Percentiles rank a stretch among this genome's conserved stretches.
Conservation (phyloP, 2,797 vertebrate genomes). For the Octomys mimax region DNA sequence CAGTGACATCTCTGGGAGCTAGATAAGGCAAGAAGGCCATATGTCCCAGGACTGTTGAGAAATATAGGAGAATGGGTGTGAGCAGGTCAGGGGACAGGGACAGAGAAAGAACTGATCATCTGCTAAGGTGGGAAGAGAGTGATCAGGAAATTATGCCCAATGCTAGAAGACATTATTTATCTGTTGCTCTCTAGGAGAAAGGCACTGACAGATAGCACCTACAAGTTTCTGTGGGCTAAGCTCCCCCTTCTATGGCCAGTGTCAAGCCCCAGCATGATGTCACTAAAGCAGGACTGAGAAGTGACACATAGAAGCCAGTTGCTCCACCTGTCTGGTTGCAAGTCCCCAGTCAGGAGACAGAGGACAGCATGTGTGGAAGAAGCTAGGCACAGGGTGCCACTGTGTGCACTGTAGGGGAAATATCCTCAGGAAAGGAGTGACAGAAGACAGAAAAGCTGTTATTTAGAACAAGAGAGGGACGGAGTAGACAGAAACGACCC, state of each 20-base stretch:
- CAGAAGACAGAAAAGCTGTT: fast-evolving
- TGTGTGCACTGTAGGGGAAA: fast-evolving
- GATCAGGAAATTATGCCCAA: background rate
- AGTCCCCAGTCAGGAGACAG: fast-evolving
- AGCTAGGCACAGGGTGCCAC: fast-evolving
- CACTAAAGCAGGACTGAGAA: fast-evolving
- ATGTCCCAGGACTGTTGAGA: background rate
- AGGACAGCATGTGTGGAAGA: fast-evolving
- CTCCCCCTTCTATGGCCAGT: fast-evolving
- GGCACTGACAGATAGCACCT: fast-evolving
- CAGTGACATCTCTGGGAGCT: fast-evolving
- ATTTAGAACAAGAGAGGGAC: background rate
- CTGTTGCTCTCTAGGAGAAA: background rate
- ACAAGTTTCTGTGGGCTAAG: fast-evolving
- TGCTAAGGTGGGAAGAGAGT: background rate
- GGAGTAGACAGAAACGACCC: fast-evolving
- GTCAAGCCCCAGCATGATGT: too few species aligned
- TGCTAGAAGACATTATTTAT: fast-evolving
- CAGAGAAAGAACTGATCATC: background rate
- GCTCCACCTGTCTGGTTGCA: fast-evolving
- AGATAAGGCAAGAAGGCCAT: background rate
- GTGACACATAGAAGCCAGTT: fast-evolving
- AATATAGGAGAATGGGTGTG: fast-evolving
- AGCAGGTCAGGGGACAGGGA: background rate
- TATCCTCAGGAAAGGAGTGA: too few species aligned